phyloP scores from a whole-genome alignment of 2,888 invertebrate genomes.

The Leptothorax acervorum region DNA sequence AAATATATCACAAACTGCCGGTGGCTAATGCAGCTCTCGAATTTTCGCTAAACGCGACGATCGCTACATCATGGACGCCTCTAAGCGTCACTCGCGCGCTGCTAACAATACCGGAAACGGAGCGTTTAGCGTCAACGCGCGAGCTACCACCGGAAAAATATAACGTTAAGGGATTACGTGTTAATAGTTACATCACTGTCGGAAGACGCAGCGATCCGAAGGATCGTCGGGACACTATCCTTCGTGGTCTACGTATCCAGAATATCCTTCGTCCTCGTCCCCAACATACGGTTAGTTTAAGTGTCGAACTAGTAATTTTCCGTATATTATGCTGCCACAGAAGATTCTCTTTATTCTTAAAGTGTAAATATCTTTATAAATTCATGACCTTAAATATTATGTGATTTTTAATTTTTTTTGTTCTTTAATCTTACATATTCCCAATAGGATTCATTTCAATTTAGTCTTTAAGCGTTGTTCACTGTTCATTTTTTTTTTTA shows the following conservation, averaged over 20 bases:
- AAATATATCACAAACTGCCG: slow-evolving; percentile 85
- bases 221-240: slow-evolving; percentile 61
- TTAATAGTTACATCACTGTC: slow-evolving; percentile 85
- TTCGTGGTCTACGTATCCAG: slow-evolving; percentile 53
- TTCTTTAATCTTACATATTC: slow-evolving; percentile 62
- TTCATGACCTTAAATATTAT: slow-evolving; percentile 82
- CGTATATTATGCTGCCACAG: slow-evolving; percentile 82
- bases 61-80: background rate
- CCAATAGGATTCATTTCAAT: slow-evolving; percentile 63
- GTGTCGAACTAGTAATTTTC: slow-evolving; percentile 81
- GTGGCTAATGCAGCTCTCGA: slow-evolving; percentile 77
- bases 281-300: slow-evolving; percentile 83
- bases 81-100: background rate
- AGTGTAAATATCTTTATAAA: slow-evolving; percentile 83
- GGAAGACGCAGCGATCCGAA: slow-evolving; percentile 72
- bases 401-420: slow-evolving; percentile 70
- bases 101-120: slow-evolving; percentile 14
- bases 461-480: slow-evolving; percentile 57
- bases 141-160: slow-evolving; percentile 84
- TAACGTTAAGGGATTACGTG: slow-evolving; percentile 84
- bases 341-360: slow-evolving; percentile 79
- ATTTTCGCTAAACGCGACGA: slow-evolving; percentile 70
- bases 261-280: slow-evolving; percentile 72
- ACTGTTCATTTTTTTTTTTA: slow-evolving; percentile 55
- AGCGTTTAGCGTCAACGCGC: slow-evolving; percentile 58